Percentiles rank a stretch among this genome's conserved stretches.
phyloP scores from a whole-genome alignment of 1,140 invertebrate species.

The Brachionus calyciflorus region DNA sequence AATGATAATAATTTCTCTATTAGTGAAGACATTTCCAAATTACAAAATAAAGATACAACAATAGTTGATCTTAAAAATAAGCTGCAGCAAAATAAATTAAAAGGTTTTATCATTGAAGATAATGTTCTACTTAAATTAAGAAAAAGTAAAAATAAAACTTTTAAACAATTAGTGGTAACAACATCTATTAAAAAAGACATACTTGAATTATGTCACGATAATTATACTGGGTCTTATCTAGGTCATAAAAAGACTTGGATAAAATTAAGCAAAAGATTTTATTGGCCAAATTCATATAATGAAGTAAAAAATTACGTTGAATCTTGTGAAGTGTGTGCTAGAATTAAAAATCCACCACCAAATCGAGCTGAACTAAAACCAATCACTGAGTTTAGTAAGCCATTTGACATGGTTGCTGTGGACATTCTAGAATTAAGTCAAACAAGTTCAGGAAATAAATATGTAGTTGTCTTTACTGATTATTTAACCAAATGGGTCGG shows the following conservation, averaged over 20 bases:
- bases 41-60: no score
- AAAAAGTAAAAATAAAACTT: no score
- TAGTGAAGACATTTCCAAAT: no score
- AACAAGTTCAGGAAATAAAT: no score
- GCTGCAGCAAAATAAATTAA: no score
- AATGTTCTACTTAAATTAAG: no score
- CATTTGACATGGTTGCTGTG: conserved; percentile 30
- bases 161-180: conserved; percentile 16
- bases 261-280: conserved; percentile 20
- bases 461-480: conserved; percentile 51
- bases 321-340: conserved; percentile 2
- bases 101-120: no score
- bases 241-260: conserved; percentile 20
- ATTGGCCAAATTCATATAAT: conserved; percentile 33
- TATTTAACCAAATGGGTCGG: conserved; percentile 52
- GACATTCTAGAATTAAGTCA: conserved; percentile 15
- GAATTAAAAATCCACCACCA: conserved; percentile 11
- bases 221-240: not conserved
- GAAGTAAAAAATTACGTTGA: conserved; percentile 3
- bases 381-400: not conserved
- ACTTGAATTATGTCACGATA: conserved; percentile 5
- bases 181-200: not conserved
- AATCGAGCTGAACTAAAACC: conserved; percentile 7
- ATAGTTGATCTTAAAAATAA: no score
- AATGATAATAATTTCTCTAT: no score